Percentiles rank a stretch among this genome's conserved stretches.
These are phyloP conservation scores for Thamnaconus septentrionalis DNA, from an alignment of 2,113 vertebrate species.

Conservation along the genomic window DNA sequence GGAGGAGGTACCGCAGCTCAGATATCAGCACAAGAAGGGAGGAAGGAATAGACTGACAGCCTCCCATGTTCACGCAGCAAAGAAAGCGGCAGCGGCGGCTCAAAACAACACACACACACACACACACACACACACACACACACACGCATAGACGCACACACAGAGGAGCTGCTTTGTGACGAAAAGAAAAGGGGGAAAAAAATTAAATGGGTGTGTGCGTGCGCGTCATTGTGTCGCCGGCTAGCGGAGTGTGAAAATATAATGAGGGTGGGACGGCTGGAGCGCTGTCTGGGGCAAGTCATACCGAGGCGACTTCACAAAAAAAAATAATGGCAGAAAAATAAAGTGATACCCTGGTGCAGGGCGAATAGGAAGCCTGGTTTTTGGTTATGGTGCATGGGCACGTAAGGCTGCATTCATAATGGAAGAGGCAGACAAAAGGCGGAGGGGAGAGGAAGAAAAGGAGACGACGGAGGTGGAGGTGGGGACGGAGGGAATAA, in stretches of 20 bases:
- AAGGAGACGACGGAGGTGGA: neutral
- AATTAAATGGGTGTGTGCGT: neutral
- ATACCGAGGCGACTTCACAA: conserved; percentile 51
- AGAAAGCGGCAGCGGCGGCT: conserved; percentile 5
- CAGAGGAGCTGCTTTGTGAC: conserved; percentile 8
- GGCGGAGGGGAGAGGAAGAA: neutral
- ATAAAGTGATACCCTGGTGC: conserved; percentile 59
- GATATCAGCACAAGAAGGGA: neutral
- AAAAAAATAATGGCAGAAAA: conserved; percentile 48
- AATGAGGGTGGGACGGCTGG: conserved; percentile 68
- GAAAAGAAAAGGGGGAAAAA: neutral
- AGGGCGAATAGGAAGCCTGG: conserved; percentile 60
- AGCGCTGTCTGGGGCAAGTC: conserved; percentile 64
- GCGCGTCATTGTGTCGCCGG: conserved; percentile 34
- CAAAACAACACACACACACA: conserved; percentile 28
- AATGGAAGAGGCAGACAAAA: neutral
- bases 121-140: conserved; percentile 1
- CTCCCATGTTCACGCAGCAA: conserved; percentile 25
- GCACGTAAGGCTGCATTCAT: conserved; percentile 36
- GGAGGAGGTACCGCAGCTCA: neutral
- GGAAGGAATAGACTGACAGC: neutral
- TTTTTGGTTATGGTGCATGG: conserved; percentile 51
- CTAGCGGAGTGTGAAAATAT: conserved; percentile 73
- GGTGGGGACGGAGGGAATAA: neutral
- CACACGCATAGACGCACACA: neutral